Base-by-base conservation (phyloP, 1,140 invertebrate genomes). In the Pachypeltis micranthus region DNA sequence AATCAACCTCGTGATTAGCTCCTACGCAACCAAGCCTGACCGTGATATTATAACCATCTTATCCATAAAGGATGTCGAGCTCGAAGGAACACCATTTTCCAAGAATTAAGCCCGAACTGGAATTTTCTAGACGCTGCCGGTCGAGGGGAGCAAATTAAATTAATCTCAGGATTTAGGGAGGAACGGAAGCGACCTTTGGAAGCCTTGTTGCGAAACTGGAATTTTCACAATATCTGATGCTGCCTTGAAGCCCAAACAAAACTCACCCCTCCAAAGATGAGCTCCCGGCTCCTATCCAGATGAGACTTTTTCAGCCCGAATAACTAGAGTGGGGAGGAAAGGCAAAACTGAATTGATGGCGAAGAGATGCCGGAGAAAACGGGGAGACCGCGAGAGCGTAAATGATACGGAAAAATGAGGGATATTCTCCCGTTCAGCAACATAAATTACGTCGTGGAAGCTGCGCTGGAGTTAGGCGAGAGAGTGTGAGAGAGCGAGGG, bases 151-250 rank as follows among this genome's bases (percentile, higher is more conserved):
- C 23, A 21, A 51, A 51, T 51, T 51, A 51, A 51, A 51, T 51
- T 51, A 51, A 51, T 51, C 19, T 51, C 21, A 21, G 47, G 21
- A n/a, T n/a, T n/a, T n/a, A n/a, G n/a, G 10, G 47, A 51, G 21
- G 7, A 51, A 7, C 47, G 7, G 47, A 51, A 21, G 10, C n/a
- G n/a, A n/a, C n/a, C n/a, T n/a, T n/a, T n/a, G 7, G 21, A 21
- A 21, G 47, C 4, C 23, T 51, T 51, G 12, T 51, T 21, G 10
- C 7, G 7, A 51, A 51, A 21, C 47, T 51, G 47, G 47, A 51
- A 51, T 51, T 51, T 51, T 51, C 47, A 51, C 47, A 51, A 51
- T 51, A 51, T 51, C 47, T 51, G 23, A 51, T 51, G 47, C 23
- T 51, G 47, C 7, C 47, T 51, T 21, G 21, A 21, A 21, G n/a